Evolutionary conservation across 2,888 invertebrate genomes (phyloP).

Genomic region (Leuctra nigra): DNA sequence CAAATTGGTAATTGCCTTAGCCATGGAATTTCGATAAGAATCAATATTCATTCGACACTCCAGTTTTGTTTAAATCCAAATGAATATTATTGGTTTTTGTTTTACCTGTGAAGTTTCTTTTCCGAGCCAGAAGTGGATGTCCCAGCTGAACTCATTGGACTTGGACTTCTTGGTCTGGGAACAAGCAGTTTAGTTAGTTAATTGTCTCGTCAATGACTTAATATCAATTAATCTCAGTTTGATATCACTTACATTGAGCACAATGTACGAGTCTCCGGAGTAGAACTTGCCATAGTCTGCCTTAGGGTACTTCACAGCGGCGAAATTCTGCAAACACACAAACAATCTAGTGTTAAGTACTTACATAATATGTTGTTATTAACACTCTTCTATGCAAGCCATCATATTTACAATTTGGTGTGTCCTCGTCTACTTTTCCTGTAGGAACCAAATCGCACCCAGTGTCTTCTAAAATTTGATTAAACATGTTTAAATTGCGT

Average conservation of each 20-base stretch:
- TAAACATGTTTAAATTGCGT: no score
- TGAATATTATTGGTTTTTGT: no score
- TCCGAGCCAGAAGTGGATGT: slow-evolving; percentile 87
- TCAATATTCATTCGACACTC: no score
- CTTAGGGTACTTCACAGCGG: slow-evolving; percentile 64
- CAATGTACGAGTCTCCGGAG: slow-evolving; percentile 80
- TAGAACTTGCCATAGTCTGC: slow-evolving; percentile 76
- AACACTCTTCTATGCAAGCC: background rate
- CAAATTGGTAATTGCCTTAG: no score
- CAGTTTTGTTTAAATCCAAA: no score
- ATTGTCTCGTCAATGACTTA: no score
- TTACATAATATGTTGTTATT: background rate
- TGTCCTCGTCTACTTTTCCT: no score
- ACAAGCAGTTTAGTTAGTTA: slow-evolving; percentile 17
- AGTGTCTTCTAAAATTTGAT: no score
- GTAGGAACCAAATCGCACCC: no score
- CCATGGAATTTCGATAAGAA: no score
- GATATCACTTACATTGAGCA: slow-evolving; percentile 58
- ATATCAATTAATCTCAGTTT: background rate
- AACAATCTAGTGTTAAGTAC: background rate
- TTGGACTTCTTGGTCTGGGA: slow-evolving; percentile 61
- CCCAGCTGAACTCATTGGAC: slow-evolving; percentile 62
- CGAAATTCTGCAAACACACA: slow-evolving; percentile 61
- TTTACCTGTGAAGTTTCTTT: slow-evolving; percentile 63
- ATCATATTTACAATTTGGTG: no score